Conservation (phyloP, 2,113 vertebrate species). For the Aphelocoma coerulescens region DNA sequence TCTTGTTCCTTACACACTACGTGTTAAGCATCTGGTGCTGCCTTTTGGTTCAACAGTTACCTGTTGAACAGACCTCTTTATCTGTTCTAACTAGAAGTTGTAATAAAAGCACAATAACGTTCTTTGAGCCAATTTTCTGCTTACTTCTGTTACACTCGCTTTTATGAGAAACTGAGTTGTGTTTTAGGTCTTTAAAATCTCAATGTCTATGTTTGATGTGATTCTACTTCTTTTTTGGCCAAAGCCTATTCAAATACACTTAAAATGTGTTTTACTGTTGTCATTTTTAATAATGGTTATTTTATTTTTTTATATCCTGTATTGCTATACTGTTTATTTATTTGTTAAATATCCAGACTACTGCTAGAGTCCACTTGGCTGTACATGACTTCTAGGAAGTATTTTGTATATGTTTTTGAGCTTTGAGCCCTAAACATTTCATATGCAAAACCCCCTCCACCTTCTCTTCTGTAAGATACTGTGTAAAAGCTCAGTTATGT, state of each 20-base stretch:
- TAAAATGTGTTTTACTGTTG: not conserved
- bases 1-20: not conserved
- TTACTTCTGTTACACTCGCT: not conserved
- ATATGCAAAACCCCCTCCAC: fast-evolving
- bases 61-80: not conserved
- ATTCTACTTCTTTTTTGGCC: not conserved
- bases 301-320: not conserved
- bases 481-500: not conserved
- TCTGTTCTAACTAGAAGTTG: not conserved
- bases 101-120: not conserved
- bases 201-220: not conserved
- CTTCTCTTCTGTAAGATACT: not conserved
- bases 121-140: not conserved
- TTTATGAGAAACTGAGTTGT: not conserved
- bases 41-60: not conserved
- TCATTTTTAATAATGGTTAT: not conserved
- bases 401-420: not conserved
- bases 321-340: not conserved
- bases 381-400: not conserved
- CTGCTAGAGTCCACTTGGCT: not conserved
- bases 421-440: not conserved
- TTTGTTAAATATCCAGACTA: not conserved
- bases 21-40: not conserved
- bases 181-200: not conserved
- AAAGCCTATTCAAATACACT: not conserved